phyloP scores from a whole-genome alignment of 2,797 vertebrate species.

The Spheniscus humboldti region DNA sequence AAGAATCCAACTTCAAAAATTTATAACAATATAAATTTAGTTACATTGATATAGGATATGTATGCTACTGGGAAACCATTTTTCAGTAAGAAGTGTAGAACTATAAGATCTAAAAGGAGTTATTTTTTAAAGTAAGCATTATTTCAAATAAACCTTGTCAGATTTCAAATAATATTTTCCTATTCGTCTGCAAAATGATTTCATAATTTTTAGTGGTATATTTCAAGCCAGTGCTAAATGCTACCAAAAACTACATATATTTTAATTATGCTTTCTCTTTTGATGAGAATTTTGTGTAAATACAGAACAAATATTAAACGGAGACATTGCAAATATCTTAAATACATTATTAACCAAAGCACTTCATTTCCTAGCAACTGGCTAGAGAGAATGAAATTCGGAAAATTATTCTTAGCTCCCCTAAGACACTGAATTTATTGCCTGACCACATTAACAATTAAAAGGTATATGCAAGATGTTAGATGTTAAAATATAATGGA shows the following conservation, averaged over 20 bases:
- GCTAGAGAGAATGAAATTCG: constrained; percentile 29
- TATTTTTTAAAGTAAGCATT: constrained; percentile 73
- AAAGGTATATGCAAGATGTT: constrained; percentile 33
- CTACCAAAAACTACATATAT: neutral
- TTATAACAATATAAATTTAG: constrained; percentile 90
- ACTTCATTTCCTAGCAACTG: constrained; percentile 40
- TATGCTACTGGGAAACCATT: constrained; percentile 77
- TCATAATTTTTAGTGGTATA: constrained; percentile 12
- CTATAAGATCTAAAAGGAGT: constrained; percentile 57
- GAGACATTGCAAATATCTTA: constrained; percentile 12
- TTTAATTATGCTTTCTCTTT: constrained; percentile 32
- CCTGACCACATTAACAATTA: constrained; percentile 56
- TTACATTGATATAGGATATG: constrained; percentile 78
- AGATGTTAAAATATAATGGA: constrained; percentile 30
- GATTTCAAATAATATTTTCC: constrained; percentile 55
- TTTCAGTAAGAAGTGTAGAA: constrained; percentile 66
- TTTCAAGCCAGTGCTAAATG: constrained; percentile 50
- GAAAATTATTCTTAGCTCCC: constrained; percentile 51
- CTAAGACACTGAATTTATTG: constrained; percentile 36
- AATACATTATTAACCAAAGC: constrained; percentile 1
- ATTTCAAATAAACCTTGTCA: constrained; percentile 76
- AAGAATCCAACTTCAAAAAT: constrained; percentile 85
- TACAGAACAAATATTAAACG: constrained; percentile 16
- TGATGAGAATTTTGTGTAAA: constrained; percentile 31
- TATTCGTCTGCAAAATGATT: constrained; percentile 56